phyloP scores from a whole-genome alignment of 2,113 vertebrate genomes.

The Semnornis frantzii region DNA sequence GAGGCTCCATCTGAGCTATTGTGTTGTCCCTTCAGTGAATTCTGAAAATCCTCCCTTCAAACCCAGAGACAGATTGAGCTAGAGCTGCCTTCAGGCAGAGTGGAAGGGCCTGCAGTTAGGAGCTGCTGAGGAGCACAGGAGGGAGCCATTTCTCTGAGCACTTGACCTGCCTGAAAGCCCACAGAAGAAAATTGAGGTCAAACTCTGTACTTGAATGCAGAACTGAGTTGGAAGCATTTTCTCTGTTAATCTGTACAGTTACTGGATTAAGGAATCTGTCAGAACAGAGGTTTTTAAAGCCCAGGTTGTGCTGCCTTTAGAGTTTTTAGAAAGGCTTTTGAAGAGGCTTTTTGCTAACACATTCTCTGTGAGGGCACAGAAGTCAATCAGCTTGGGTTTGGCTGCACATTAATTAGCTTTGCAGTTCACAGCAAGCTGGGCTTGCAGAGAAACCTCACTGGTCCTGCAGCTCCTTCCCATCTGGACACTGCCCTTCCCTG shows the following conservation, averaged over 20 bases:
- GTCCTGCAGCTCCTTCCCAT: not conserved
- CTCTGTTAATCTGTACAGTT: conserved; percentile 1
- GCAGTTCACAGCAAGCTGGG: not conserved
- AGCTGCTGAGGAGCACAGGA: conserved; percentile 5
- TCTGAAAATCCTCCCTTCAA: not conserved
- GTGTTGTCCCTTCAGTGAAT: not conserved
- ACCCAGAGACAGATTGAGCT: not conserved
- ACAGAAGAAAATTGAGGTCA: not conserved
- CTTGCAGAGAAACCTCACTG: not conserved
- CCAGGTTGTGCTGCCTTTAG: not conserved
- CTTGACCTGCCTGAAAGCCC: not conserved
- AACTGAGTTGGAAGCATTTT: conserved; percentile 19
- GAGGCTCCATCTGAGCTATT: not conserved
- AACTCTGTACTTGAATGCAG: not conserved
- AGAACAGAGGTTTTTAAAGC: not conserved
- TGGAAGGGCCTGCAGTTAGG: not conserved
- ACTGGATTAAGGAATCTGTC: conserved; percentile 42
- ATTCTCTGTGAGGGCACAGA: not conserved
- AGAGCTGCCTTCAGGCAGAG: not conserved
- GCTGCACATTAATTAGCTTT: not conserved
- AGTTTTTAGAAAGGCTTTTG: not conserved
- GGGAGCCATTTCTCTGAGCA: not conserved
- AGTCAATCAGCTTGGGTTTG: not conserved
- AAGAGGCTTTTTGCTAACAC: not conserved
- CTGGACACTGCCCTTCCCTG: not conserved